Evolutionary conservation across 2,113 vertebrate species (phyloP), one percentile per base, ranked within the genome.

Genomic region (Myotis davidii): DNA sequence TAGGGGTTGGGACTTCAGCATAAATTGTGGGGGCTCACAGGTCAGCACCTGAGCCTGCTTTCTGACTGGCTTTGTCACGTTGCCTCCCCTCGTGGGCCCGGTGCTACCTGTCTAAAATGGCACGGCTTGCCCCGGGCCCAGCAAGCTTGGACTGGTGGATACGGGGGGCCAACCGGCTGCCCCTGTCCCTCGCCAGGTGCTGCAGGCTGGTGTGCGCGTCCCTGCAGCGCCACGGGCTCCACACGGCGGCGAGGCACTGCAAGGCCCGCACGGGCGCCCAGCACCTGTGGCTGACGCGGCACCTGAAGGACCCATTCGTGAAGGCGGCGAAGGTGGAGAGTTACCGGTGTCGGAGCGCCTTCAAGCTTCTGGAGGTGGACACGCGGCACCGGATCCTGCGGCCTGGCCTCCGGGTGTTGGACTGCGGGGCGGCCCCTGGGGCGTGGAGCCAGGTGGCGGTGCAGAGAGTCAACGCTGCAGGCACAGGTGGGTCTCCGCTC

Each of bases 381-480:
- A 97, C 99, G 70, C 99, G 97, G 94, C 97, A 99, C 70, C 39
- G 20, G 5, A 91, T 99, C 16, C 97, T 99, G 20, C 96, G 74
- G 42, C 99, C 99, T 0, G 99, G 99, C 1, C 39, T 98, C 9
- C 97, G 97, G 0, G 99, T 99, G 76, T 97, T 99, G 12, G 99
- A 99, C 97, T 99, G 99, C 1, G 99, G 99, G 2, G 99, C 99
- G 0, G 99, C 99, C 0, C 99, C 99, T 0, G 99, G 99, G 50
- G 99, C 99, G 3, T 99, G 99, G 99, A 99, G 99, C 95, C 99
- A 99, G 98, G 99, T 99, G 88, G 99, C 99, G 0, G 99, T 99
- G 13, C 98, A 98, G 48, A 99, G 98, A 77, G 99, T 99, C 94
- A 99, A 99, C 17, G 99, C 99, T 1, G 90, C 98, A 29, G 99